A percentile compares a stretch with the other conserved stretches of the same genome.
These are phyloP conservation scores for Drosophila sp. DNA, from an alignment of 1,140 invertebrate species.

Conservation along the genomic window DNA sequence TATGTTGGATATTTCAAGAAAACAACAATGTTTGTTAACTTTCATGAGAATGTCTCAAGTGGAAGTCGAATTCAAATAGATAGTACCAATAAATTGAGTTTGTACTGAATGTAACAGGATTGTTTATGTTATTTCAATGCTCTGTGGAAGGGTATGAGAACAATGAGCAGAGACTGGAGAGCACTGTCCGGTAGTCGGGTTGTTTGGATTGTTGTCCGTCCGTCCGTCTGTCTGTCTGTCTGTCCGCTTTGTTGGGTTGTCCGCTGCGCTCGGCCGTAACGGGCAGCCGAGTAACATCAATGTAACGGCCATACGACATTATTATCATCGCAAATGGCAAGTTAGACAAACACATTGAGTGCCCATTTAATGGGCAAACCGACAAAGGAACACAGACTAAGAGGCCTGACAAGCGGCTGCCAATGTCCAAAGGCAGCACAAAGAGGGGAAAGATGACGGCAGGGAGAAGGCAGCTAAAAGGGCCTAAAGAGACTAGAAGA, in stretches of 20 bases:
- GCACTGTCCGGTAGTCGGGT: conserved; percentile 12
- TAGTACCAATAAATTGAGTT: neutral
- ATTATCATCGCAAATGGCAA: conserved; percentile 82
- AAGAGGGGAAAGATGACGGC: neutral
- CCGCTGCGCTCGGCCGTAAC: conserved; percentile 34
- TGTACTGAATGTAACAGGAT: neutral
- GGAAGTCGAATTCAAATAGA: neutral
- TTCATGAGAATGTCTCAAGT: too few species aligned
- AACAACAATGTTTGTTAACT: neutral
- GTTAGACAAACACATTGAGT: conserved; percentile 83
- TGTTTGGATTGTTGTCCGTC: conserved; percentile 3
- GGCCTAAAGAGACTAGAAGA: neutral
- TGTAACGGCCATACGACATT: conserved; percentile 82
- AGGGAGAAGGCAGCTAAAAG: neutral
- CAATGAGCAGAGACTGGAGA: conserved; percentile 31
- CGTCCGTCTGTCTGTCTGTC: neutral
- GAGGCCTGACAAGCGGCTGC: conserved; percentile 22
- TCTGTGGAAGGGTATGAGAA: conserved; percentile 10
- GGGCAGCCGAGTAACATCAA: conserved; percentile 59
- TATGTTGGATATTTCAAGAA: too few species aligned
- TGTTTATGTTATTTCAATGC: neutral
- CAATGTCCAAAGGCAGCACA: conserved; percentile 11
- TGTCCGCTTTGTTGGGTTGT: conserved; percentile 9
- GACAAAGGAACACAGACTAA: conserved; percentile 40
- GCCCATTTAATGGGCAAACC: conserved; percentile 74